These are phyloP conservation scores for chimpanzee (Pan troglodytes) DNA, from an alignment of 2,113 vertebrate species.

Conservation along the genomic window NHGRI_mPanTro3-v2.1_pri NC_086015.1:20842501-20843000, in stretches of 20 bases:
- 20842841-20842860: not conserved
- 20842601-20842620: not conserved
- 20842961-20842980: not conserved
- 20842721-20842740: not conserved
- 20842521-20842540: not conserved
- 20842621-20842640: conserved; percentile 9
- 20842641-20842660: not conserved
- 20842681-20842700: not conserved
- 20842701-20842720: not conserved
- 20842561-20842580: not conserved
- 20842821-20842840: not conserved
- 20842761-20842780: not conserved
- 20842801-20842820: not conserved
- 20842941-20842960: not conserved
- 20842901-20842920: not conserved
- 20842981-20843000: not conserved
- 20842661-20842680: not conserved
- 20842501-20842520: not conserved
- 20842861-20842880: not conserved
- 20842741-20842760: not conserved
- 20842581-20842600: not conserved
- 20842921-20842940: not conserved
- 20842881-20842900: not conserved
- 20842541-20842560: not conserved
- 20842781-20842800: not conserved